Evolutionary conservation across 2,888 invertebrate species (phyloP).

Genomic region (Trypoxylon attenuatum): DNA sequence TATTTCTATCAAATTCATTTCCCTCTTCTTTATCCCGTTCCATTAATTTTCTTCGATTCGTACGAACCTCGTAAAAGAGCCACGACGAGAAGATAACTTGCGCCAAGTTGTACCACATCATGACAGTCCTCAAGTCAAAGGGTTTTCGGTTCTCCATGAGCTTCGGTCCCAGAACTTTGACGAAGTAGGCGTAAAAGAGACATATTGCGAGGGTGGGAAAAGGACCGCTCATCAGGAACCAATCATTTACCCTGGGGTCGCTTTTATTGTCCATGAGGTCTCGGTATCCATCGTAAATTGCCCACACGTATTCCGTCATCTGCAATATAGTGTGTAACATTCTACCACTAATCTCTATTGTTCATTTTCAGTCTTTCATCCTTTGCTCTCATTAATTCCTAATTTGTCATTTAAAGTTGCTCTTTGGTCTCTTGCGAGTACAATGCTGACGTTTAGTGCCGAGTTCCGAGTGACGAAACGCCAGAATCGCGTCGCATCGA

Average conservation of each 20-base stretch:
- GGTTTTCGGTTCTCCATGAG: conserved; percentile 92
- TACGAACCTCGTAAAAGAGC: conserved; percentile 82
- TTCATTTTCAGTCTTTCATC: too few species aligned
- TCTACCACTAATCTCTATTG: not conserved
- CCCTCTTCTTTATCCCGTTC: not conserved
- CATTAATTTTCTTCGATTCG: not conserved
- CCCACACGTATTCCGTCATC: conserved; percentile 79
- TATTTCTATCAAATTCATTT: not conserved
- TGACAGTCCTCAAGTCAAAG: conserved; percentile 82
- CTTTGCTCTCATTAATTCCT: too few species aligned
- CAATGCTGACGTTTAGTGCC: too few species aligned
- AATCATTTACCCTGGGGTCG: conserved; percentile 86
- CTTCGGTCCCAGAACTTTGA: conserved; percentile 86
- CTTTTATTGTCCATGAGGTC: conserved; percentile 91
- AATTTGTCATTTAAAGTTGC: too few species aligned
- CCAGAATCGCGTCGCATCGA: too few species aligned
- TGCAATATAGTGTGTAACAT: conserved; percentile 43
- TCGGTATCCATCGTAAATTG: conserved; percentile 80
- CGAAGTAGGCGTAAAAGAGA: conserved; percentile 84
- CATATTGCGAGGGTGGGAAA: conserved; percentile 86
- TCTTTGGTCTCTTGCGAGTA: too few species aligned
- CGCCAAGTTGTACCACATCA: conserved; percentile 89
- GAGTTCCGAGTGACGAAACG: too few species aligned
- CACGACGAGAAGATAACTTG: conserved; percentile 87
- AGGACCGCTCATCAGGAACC: conserved; percentile 89